A percentile compares a stretch with the other conserved stretches of the same genome.
phyloP scores from a whole-genome alignment of 2,113 vertebrate genomes.

The Electrona antarctica region DNA sequence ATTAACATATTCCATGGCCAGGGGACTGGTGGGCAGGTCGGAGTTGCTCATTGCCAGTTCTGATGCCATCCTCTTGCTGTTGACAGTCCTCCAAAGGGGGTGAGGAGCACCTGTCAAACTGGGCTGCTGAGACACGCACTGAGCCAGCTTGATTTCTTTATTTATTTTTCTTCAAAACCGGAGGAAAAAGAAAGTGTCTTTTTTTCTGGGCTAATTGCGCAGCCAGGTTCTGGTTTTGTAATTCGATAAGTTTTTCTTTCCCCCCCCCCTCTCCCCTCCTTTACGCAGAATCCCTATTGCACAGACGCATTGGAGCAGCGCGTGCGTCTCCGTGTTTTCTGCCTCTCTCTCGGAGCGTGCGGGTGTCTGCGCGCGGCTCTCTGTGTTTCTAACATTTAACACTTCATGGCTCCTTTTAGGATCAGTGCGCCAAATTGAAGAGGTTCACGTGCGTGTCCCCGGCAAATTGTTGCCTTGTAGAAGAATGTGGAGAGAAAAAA shows the following conservation, averaged over 20 bases:
- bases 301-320: constrained; percentile 86
- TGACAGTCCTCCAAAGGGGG: constrained; percentile 97
- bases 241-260: constrained; percentile 76
- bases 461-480: constrained; percentile 79
- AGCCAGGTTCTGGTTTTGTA: constrained; percentile 72
- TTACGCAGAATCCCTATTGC: constrained; percentile 73
- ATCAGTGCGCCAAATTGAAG: constrained; percentile 80
- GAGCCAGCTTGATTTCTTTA: constrained; percentile 96
- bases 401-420: constrained; percentile 85
- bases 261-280: constrained; percentile 65
- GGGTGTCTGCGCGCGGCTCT: constrained; percentile 79
- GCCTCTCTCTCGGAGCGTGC: constrained; percentile 83
- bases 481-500: constrained; percentile 48
- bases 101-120: constrained; percentile 95
- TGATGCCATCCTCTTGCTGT: constrained; percentile 97
- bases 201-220: constrained; percentile 74
- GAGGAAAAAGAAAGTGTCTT: constrained; percentile 67
- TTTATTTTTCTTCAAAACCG: constrained; percentile 81
- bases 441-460: constrained; percentile 79
- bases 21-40: constrained; percentile 99
- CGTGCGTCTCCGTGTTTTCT: constrained; percentile 79
- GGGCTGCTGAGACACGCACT: constrained; percentile 94
- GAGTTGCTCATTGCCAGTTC: constrained; percentile 98
- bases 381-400: constrained; percentile 83
- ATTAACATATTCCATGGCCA: constrained; percentile 99